Evolutionary conservation across 2,797 vertebrate genomes (phyloP).

Genomic region (Morelia viridis): DNA sequence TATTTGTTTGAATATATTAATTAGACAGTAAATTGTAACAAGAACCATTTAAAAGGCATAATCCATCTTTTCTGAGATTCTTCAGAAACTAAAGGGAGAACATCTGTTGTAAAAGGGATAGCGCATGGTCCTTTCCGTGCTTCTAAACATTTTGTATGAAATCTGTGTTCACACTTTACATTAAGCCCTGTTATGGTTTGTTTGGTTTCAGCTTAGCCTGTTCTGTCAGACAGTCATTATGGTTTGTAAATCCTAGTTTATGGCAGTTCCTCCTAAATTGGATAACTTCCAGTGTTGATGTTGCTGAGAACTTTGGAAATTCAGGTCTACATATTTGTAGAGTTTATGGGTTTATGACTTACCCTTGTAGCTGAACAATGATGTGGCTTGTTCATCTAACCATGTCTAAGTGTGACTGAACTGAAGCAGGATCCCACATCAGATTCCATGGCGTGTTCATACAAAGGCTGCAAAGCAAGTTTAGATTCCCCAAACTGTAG

Average conservation of each 20-base stretch:
- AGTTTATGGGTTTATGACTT: not conserved
- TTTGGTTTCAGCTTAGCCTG: not conserved
- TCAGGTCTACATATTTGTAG: not conserved
- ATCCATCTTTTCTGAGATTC: not conserved
- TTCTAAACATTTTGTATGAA: not conserved
- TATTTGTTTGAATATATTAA: not conserved
- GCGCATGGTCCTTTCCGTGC: conserved; percentile 2
- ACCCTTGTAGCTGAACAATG: not conserved
- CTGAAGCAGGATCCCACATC: not conserved
- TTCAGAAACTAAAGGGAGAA: rapidly evolving
- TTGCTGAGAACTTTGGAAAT: not conserved
- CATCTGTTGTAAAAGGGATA: not conserved
- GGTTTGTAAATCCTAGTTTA: not conserved
- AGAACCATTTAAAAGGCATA: not conserved
- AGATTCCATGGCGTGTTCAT: not conserved
- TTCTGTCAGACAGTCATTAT: not conserved
- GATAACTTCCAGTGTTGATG: not conserved
- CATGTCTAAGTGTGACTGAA: not conserved
- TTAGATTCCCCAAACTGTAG: not conserved
- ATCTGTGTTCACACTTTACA: too few species aligned
- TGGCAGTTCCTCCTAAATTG: not conserved
- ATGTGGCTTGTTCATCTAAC: not conserved
- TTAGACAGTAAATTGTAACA: not conserved
- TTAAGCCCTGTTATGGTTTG: too few species aligned
- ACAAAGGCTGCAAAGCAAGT: not conserved